These are phyloP conservation scores for Tridacna gigas DNA, from an alignment of 2,888 invertebrate genomes.

Conservation along the genomic window DNA sequence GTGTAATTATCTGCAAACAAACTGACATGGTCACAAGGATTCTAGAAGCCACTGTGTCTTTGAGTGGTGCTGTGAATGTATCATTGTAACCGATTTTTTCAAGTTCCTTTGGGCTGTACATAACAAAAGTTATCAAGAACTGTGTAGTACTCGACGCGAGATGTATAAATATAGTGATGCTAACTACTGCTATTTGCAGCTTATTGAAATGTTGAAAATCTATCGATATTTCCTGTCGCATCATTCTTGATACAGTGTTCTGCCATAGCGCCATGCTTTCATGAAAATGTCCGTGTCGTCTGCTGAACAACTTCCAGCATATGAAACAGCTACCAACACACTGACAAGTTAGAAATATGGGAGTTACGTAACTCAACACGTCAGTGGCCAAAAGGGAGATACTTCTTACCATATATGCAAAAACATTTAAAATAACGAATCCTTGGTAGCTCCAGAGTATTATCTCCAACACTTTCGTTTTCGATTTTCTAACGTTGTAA, in stretches of 20 bases:
- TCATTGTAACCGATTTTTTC: background rate
- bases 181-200: background rate
- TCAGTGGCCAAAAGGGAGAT: background rate
- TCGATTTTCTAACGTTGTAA: background rate
- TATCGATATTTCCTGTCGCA: background rate
- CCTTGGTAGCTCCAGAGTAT: background rate
- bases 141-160: background rate
- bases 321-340: constrained; percentile 8
- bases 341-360: background rate
- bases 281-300: background rate
- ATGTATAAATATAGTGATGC: background rate
- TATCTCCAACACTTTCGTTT: background rate
- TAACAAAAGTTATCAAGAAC: background rate
- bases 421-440: background rate
- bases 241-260: background rate
- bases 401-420: background rate
- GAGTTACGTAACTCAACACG: background rate
- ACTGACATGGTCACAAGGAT: background rate
- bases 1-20: constrained; percentile 1
- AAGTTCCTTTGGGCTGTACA: background rate
- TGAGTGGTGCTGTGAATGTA: background rate
- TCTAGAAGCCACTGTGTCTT: background rate
- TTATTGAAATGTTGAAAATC: constrained; percentile 3
- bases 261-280: background rate
- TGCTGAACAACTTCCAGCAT: constrained; percentile 16